Percentiles rank a stretch among this genome's conserved stretches.
Conservation (phyloP, 1,140 invertebrate genomes). For the Drosophila bifasciata region DNA sequence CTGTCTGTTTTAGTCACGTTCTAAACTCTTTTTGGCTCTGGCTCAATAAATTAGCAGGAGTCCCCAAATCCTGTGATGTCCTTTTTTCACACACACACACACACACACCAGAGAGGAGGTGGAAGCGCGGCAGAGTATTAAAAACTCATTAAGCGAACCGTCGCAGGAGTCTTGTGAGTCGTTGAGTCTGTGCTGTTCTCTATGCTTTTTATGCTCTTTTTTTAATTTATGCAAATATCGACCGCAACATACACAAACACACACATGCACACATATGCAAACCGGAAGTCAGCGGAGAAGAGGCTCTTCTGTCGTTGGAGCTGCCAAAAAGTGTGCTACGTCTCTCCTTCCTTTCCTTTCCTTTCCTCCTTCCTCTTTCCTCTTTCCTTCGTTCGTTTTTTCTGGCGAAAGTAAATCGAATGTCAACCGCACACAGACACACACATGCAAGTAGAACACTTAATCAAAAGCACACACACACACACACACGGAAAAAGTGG, state of each 20-base stretch:
- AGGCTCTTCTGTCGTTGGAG: constrained; percentile 1
- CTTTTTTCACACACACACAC: constrained; percentile 33
- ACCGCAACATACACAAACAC: constrained; percentile 28
- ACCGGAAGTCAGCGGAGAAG: constrained; percentile 3
- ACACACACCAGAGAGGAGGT: constrained; percentile 17
- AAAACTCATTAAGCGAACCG: constrained; percentile 75
- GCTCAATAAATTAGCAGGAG: constrained; percentile 70
- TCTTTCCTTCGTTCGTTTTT: constrained; percentile 28
- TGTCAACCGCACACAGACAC: constrained; percentile 56
- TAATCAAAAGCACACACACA: constrained; percentile 52
- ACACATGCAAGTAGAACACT: constrained; percentile 46
- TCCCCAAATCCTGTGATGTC: constrained; percentile 46
- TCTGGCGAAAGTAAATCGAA: constrained; percentile 72
- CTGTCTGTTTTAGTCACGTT: constrained; percentile 45
- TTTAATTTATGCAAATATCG: constrained; percentile 80
- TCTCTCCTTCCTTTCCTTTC: constrained; percentile 25
- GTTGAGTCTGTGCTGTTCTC: constrained; percentile 26
- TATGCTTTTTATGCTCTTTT: constrained; percentile 25
- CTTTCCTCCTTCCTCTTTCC: not conserved
- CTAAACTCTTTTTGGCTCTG: constrained; percentile 32
- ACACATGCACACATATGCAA: constrained; percentile 31
- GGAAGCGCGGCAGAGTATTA: constrained; percentile 71
- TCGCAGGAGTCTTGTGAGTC: constrained; percentile 18
- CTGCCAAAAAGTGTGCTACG: constrained; percentile 70
- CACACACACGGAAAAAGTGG: constrained; percentile 7